These are phyloP conservation scores for Salarias fasciatus DNA, from an alignment of 2,797 vertebrate species.

Conservation along the genomic window DNA sequence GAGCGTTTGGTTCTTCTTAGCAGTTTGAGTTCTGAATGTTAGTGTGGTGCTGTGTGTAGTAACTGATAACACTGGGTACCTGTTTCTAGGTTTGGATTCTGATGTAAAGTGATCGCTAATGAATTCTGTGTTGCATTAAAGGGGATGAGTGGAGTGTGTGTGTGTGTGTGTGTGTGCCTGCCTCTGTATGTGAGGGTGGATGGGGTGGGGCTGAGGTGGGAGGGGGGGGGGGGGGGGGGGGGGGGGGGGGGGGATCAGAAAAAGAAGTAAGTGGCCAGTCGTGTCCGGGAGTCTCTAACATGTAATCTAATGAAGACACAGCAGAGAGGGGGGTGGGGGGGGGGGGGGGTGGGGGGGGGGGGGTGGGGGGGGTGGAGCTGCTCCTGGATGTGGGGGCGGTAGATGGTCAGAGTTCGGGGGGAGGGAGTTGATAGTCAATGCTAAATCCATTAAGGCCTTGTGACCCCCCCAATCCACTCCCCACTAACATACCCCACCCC, in stretches of 20 bases:
- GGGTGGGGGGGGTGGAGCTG: slow-evolving; percentile 34
- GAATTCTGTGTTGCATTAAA: slow-evolving; percentile 99
- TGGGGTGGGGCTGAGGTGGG: too few relatives aligned
- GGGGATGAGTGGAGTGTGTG: slow-evolving; percentile 65
- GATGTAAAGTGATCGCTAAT: slow-evolving; percentile 99
- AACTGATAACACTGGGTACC: too few relatives aligned
- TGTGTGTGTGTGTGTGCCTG: too few relatives aligned
- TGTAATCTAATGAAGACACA: slow-evolving; percentile 99
- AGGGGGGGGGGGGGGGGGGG: slow-evolving; percentile 34
- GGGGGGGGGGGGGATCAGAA: slow-evolving; percentile 80
- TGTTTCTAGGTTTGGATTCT: slow-evolving; percentile 82
- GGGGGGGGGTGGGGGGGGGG: slow-evolving; percentile 1
- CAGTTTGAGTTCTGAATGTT: too few relatives aligned
- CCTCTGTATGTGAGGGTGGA: too few relatives aligned
- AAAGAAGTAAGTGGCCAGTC: slow-evolving; percentile 96
- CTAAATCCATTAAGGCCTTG: slow-evolving; percentile 98
- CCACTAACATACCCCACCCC: slow-evolving; percentile 79
- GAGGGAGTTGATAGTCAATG: slow-evolving; percentile 89
- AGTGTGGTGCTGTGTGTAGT: too few relatives aligned
- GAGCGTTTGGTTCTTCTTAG: too few relatives aligned
- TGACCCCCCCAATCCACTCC: slow-evolving; percentile 87
- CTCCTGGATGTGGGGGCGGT: slow-evolving; percentile 76
- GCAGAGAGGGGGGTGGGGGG: slow-evolving; percentile 76
- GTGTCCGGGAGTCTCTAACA: slow-evolving; percentile 91
- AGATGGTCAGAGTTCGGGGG: slow-evolving; percentile 1